These are phyloP conservation scores for Parascotia fuliginaria DNA, from an alignment of 2,888 invertebrate genomes.

Conservation along the genomic window DNA sequence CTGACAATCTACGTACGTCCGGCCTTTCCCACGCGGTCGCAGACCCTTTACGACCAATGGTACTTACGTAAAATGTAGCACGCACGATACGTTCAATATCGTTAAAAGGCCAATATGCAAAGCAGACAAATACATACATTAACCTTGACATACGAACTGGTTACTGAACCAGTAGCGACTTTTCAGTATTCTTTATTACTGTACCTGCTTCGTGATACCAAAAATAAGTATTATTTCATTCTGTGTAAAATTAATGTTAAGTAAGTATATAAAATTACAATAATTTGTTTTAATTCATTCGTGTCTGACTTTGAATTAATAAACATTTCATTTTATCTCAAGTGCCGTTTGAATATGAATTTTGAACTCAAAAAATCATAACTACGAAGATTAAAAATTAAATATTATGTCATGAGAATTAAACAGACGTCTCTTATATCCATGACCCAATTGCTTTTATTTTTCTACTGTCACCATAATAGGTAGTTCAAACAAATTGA, in stretches of 20 bases:
- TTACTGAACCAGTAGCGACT: conserved; percentile 38
- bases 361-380: not conserved
- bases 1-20: conserved; percentile 50
- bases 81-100: conserved; percentile 56
- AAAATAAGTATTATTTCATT: conserved; percentile 10
- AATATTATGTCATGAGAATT: not conserved
- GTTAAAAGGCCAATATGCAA: conserved; percentile 74
- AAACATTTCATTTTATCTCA: too few species aligned
- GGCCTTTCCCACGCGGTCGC: conserved; percentile 75
- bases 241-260: too few species aligned
- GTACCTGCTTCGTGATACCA: conserved; percentile 12
- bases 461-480: conserved; percentile 47
- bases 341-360: not conserved
- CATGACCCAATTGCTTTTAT: conserved; percentile 44
- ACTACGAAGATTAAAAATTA: not conserved
- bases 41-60: conserved; percentile 52
- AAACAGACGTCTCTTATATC: not conserved
- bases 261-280: too few species aligned
- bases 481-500: conserved; percentile 48
- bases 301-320: too few species aligned
- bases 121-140: conserved; percentile 61
- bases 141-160: conserved; percentile 72
- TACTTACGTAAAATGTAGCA: conserved; percentile 50
- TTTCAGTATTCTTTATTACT: conserved; percentile 20
- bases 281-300: too few species aligned